A percentile compares a stretch with the other conserved stretches of the same genome.
Conservation (phyloP, 2,888 invertebrate species). For the Folsomia manolachei region DNA sequence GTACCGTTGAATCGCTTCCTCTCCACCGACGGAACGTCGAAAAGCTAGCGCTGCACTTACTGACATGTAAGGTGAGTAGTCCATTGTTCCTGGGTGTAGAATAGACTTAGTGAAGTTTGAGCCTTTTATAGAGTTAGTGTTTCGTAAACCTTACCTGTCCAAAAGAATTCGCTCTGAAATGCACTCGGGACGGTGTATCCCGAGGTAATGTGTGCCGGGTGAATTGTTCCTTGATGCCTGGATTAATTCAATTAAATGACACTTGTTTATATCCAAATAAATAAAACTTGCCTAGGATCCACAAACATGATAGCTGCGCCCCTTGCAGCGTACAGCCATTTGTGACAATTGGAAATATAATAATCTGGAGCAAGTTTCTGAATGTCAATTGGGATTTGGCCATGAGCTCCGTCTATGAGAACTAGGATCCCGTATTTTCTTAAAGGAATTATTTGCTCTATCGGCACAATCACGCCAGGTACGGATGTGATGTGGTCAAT, state of each 20-base stretch:
- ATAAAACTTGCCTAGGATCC: no score
- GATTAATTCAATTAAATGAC: no score
- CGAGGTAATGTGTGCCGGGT: constrained; percentile 35
- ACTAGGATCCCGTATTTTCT: constrained; percentile 28
- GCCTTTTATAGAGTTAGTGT: constrained; percentile 16
- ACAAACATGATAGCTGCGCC: constrained; percentile 34
- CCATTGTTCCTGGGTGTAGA: constrained; percentile 42
- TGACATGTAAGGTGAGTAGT: constrained; percentile 39
- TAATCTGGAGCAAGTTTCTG: constrained; percentile 34
- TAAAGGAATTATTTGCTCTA: constrained; percentile 37
- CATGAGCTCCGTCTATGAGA: constrained; percentile 46
- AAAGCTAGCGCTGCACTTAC: constrained; percentile 38
- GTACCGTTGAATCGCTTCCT: constrained; percentile 34
- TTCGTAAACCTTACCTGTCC: no score
- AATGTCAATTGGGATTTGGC: constrained; percentile 39
- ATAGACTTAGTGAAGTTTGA: no score
- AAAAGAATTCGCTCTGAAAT: constrained; percentile 42
- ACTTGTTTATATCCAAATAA: no score
- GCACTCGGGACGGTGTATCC: constrained; percentile 22
- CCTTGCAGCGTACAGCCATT: constrained; percentile 41
- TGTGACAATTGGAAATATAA: constrained; percentile 43
- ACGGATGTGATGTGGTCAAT: constrained; percentile 33
- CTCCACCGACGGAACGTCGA: constrained; percentile 32
- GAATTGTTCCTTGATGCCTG: constrained; percentile 32
- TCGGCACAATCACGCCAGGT: constrained; percentile 34